A percentile compares a stretch with the other conserved stretches of the same genome.
These are phyloP conservation scores for Chrysolina americana DNA, from an alignment of 2,888 invertebrate genomes.

Conservation along the genomic window DNA sequence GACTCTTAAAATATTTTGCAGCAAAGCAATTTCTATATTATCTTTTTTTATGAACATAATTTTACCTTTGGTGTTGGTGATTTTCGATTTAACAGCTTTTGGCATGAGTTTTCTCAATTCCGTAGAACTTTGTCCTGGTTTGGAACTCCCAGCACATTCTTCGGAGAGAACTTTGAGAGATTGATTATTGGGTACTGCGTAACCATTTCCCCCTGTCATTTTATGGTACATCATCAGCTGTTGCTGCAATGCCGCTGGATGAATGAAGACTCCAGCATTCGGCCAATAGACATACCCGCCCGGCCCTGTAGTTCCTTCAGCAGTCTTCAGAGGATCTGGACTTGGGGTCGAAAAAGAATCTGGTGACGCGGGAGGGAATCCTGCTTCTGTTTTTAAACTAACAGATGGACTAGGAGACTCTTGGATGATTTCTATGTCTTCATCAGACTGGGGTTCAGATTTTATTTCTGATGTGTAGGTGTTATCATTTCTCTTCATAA, in stretches of 20 bases:
- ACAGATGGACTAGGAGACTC: constrained; percentile 62
- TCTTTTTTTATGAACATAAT: too few species aligned
- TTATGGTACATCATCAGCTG: constrained; percentile 83
- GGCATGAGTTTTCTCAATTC: constrained; percentile 68
- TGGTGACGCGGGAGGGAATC: constrained; percentile 54
- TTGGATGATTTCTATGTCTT: constrained; percentile 69
- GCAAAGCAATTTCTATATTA: too few species aligned
- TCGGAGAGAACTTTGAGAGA: constrained; percentile 60
- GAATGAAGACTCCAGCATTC: constrained; percentile 79
- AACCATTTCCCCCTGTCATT: constrained; percentile 73
- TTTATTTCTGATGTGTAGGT: constrained; percentile 77
- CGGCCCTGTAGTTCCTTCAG: constrained; percentile 66
- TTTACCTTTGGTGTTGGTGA: constrained; percentile 46
- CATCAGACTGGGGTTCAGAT: constrained; percentile 74
- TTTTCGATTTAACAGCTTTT: constrained; percentile 53
- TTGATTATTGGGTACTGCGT: constrained; percentile 60
- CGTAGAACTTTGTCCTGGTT: constrained; percentile 47
- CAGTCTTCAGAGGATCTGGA: constrained; percentile 68
- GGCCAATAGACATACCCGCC: constrained; percentile 80
- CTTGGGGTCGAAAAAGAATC: constrained; percentile 69
- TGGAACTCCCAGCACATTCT: constrained; percentile 37
- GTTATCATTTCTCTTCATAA: constrained; percentile 74
- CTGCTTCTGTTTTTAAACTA: constrained; percentile 53
- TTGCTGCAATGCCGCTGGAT: constrained; percentile 81
- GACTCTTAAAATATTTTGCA: too few species aligned